Evolutionary conservation across 2,888 invertebrate genomes (phyloP).

Genomic region (Cryptus viduatorius): DNA sequence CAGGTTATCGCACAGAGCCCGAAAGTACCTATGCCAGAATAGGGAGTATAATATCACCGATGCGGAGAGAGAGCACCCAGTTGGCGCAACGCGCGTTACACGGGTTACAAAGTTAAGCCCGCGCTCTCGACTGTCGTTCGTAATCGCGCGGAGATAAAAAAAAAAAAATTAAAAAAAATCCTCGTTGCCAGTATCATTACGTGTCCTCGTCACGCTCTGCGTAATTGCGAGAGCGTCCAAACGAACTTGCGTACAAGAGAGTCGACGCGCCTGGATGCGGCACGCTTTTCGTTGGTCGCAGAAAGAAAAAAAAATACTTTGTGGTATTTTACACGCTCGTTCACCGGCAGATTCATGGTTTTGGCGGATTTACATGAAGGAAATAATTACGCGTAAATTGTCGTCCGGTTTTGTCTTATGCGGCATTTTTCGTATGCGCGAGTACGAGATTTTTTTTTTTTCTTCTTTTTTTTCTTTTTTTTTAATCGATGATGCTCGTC

Average conservation of each 20-base stretch:
- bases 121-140: slow-evolving; percentile 26
- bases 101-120: slow-evolving; percentile 35
- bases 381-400: slow-evolving; percentile 76
- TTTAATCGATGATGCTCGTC: not conserved
- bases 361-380: slow-evolving; percentile 64
- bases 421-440: not conserved
- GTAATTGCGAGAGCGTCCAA: slow-evolving; percentile 46
- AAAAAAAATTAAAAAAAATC: not conserved
- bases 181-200: slow-evolving; percentile 16
- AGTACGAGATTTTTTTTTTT: not conserved
- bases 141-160: slow-evolving; percentile 25
- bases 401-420: slow-evolving; percentile 2
- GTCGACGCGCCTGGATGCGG: slow-evolving; percentile 4
- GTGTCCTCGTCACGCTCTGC: slow-evolving; percentile 47
- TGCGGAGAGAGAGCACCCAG: not conserved
- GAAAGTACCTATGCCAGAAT: not conserved
- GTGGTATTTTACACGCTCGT: not conserved
- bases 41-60: not conserved
- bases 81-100: slow-evolving; percentile 30
- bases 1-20: not conserved
- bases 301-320: not conserved
- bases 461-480: not conserved
- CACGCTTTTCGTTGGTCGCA: slow-evolving; percentile 27
- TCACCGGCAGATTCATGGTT: not conserved
- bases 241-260: slow-evolving; percentile 12